Evolutionary conservation across 1,140 invertebrate species (phyloP).

Genomic region (Scaptodrosophila lebanonensis): DNA sequence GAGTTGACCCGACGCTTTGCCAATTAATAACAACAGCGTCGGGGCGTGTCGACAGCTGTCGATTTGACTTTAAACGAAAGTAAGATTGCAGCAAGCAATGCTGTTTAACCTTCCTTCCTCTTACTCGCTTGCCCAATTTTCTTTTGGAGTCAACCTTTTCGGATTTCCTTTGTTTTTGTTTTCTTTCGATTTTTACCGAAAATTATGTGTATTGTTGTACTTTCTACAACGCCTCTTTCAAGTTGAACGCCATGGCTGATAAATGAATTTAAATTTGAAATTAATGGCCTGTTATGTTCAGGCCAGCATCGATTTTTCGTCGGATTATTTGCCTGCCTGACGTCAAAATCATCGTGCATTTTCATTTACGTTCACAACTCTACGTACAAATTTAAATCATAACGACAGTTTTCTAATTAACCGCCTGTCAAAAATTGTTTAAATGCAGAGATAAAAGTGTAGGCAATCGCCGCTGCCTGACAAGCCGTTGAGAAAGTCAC

Average conservation of each 20-base stretch:
- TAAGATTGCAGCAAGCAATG: slow-evolving; percentile 13
- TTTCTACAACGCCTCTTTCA: slow-evolving; percentile 16
- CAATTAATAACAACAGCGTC: slow-evolving; percentile 56
- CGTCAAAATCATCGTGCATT: no score
- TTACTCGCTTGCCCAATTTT: no score
- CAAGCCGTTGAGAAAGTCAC: slow-evolving; percentile 29
- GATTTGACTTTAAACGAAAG: slow-evolving; percentile 22
- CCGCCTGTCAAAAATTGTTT: slow-evolving; percentile 38
- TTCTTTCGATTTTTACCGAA: slow-evolving; percentile 25
- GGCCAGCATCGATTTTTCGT: no score
- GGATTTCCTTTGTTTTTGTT: no score
- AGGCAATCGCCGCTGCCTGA: slow-evolving; percentile 18
- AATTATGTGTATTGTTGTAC: slow-evolving; percentile 19
- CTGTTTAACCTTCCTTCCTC: slow-evolving; percentile 1
- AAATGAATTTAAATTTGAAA: slow-evolving; percentile 15
- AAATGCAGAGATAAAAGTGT: slow-evolving; percentile 38
- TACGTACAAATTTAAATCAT: slow-evolving; percentile 33
- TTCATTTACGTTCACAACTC: slow-evolving; percentile 11
- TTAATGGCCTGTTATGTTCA: no score
- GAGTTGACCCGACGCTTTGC: slow-evolving; percentile 20
- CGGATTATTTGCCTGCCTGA: no score
- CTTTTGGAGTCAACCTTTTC: no score
- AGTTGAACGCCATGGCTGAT: slow-evolving; percentile 1
- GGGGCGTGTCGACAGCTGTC: slow-evolving; percentile 34
- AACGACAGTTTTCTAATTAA: slow-evolving; percentile 56